phyloP scores from a whole-genome alignment of 37 sponge, comb jelly and placozoan genomes.

The Spongia lamella region DNA sequence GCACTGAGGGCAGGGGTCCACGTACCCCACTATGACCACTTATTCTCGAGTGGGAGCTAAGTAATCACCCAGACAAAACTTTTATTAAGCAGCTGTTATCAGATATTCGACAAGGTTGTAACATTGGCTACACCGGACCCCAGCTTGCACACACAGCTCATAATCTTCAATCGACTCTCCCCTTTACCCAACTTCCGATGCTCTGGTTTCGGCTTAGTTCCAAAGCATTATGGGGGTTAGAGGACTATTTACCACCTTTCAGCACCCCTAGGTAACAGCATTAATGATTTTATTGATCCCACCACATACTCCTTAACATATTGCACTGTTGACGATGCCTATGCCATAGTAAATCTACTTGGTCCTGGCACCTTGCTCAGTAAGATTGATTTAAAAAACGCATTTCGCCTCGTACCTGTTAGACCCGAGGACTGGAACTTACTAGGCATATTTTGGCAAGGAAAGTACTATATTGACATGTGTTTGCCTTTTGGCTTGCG shows the following conservation, averaged over 20 bases:
- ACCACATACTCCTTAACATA: too few species aligned
- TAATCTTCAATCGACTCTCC: constrained; percentile 14
- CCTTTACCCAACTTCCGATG: constrained; percentile 23
- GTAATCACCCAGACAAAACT: constrained; percentile 37
- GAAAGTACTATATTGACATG: not conserved
- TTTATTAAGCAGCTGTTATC: constrained; percentile 21
- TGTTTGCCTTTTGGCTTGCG: too few species aligned
- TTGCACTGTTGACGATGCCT: constrained; percentile 1
- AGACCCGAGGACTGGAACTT: too few species aligned
- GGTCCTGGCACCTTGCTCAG: constrained; percentile 8
- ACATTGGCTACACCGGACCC: constrained; percentile 33
- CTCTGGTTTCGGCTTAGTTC: constrained; percentile 48
- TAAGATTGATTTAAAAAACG: not conserved
- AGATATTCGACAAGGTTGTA: constrained; percentile 1
- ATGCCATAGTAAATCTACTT: not conserved
- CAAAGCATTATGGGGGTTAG: constrained; percentile 46
- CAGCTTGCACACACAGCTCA: not conserved
- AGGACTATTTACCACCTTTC: too few species aligned
- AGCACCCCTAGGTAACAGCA: too few species aligned
- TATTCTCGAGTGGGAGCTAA: not conserved
- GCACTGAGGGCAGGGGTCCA: too few species aligned
- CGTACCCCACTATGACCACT: too few species aligned
- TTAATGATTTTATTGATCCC: too few species aligned
- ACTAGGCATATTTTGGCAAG: constrained; percentile 6
- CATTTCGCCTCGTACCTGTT: too few species aligned